Base-by-base conservation (phyloP, 2,113 vertebrate genomes). In the Salvelinus alpinus region DNA sequence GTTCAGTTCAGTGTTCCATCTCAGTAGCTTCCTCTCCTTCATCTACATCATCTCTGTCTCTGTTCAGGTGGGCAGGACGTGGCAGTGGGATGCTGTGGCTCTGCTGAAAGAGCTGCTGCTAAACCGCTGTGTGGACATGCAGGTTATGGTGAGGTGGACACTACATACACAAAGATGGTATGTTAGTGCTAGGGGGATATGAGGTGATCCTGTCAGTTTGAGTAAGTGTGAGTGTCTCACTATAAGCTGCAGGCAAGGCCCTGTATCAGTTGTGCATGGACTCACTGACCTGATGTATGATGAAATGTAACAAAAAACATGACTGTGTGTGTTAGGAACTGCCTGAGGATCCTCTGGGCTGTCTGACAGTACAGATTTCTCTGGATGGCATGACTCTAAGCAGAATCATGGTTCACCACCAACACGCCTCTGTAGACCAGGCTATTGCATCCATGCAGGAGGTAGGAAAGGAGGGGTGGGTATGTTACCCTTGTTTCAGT, bases 21-120 rank as follows among this genome's bases (percentile, higher is more conserved):
- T 1, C 5, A 54, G 16, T 18, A 14, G 16, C 16, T 54, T 54
- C 51, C 51, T 54, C 51, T 54, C 51, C 51, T 18, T 54, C 4
- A 51, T 13, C 14, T 51, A 3, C 14, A 16, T 71, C 11, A 25
- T 27, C 69, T 51, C 12, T 57, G 1, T 64, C 8, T 80, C n/a
- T 81, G n/a, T 54, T 31, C 73, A 98, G 97, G 82, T 96, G 22
- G 96, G 96, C 24, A 91, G 86, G 25, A 64, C 38, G 64, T 99
- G 97, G 97, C 96, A 97, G 82, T 75, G 31, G 25, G 95, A 97
- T 78, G 95, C 96, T 9, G 80, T 98, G 73, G 89, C 91, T 67
- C 87, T 95, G 47, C 91, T 99, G 88, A 94, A 82, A 85, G 94
- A 97, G 67, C 64, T 95, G 22, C 90, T 99, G 83, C 85, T 91